Evolutionary conservation across 2,797 vertebrate genomes (phyloP).

Genomic region (Sebastiscus albofasciatus): DNA sequence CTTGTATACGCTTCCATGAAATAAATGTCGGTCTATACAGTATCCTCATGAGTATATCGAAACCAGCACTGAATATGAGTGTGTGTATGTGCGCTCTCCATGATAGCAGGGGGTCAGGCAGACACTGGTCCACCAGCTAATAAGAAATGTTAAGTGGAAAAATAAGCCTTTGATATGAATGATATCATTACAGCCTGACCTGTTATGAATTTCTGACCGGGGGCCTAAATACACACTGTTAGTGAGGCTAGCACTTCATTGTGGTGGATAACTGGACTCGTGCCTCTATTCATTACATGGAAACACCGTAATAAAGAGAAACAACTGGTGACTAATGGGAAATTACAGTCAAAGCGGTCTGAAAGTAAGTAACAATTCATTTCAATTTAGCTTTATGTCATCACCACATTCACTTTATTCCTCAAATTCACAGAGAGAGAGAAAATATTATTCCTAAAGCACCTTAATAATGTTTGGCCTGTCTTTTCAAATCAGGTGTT

Average conservation of each 20-base stretch:
- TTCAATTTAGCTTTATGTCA: conserved; percentile 56
- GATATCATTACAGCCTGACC: conserved; percentile 35
- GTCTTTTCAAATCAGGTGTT: conserved; percentile 49
- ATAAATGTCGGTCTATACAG: background rate
- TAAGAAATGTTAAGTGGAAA: conserved; percentile 22
- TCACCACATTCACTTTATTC: conserved; percentile 35
- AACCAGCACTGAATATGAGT: background rate
- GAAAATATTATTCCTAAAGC: conserved; percentile 43
- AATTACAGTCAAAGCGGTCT: conserved; percentile 40
- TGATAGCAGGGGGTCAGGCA: background rate
- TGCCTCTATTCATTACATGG: conserved; percentile 44
- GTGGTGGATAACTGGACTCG: conserved; percentile 28
- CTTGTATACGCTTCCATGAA: background rate
- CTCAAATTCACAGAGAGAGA: conserved; percentile 12
- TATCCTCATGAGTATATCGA: background rate
- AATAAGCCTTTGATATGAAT: conserved; percentile 42
- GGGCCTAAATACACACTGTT: conserved; percentile 46
- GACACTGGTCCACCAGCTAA: background rate
- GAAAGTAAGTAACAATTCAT: conserved; percentile 51
- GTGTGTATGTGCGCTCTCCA: background rate
- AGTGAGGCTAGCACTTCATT: conserved; percentile 45
- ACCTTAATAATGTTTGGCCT: conserved; percentile 32
- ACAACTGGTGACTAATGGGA: conserved; percentile 40
- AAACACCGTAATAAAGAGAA: conserved; percentile 24
- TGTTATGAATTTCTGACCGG: conserved; percentile 37